Base-by-base conservation (phyloP, 2,888 invertebrate species). In the Oxytorus armatus region DNA sequence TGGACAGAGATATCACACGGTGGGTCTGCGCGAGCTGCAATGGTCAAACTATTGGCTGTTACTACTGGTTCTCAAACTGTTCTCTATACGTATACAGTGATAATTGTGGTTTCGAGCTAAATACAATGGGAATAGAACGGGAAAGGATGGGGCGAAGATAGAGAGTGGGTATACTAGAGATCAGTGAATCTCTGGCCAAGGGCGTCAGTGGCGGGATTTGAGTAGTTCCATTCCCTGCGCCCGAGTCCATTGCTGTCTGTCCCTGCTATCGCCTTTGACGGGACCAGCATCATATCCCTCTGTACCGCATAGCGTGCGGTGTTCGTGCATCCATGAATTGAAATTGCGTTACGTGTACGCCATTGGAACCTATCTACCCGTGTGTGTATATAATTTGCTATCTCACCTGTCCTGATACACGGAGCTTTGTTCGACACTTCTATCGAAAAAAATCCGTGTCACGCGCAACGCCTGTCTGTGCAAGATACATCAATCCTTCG, bases 21-120 rank as follows among this genome's bases (percentile, higher is more conserved):
- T 53, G 44, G 49, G 29, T 66, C 33, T 33, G 65, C 14, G 21
- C 1, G 42, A n/a, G 8, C 42, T 51, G 66, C 61, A 55, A 51
- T 53, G 76, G 61, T 66, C 65, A 66, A 75, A 79, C 79, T 69
- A 65, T 70, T 70, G 36, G 69, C 69, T 49, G 33, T 39, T 25
- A 23, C 63, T 25, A 44, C 42, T 57, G 51, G n/a, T 55, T 39
- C 72, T 63, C 68, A 47, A 61, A 61, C 59, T 44, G 47, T 44
- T 68, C 79, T 18, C 53, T 59, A 66, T 68, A 76, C 85, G 79
- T 82, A 81, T 82, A n/a, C n/a, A 86, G 85, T 84, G 87, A 88
- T 89, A 88, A 89, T 88, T 87, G 87, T 84, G 84, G 87, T 83
- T 85, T 85, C 79, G 84, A 83, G 79, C 79, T 78, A 82, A 76